Conservation (phyloP, 2,113 vertebrate species). For the Trochalopteron elliotii region DNA sequence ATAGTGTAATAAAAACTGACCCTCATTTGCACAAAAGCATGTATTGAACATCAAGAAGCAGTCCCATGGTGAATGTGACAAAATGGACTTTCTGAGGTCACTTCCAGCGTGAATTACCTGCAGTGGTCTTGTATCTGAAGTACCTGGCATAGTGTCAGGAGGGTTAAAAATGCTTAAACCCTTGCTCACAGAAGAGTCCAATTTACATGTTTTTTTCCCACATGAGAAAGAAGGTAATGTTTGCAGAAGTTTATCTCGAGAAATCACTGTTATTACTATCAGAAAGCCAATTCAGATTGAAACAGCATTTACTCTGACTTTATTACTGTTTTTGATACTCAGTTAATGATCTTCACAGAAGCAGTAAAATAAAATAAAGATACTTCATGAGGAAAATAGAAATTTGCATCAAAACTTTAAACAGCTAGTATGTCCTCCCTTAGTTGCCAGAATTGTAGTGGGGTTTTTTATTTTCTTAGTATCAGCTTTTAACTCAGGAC, state of each 20-base stretch:
- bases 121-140: not conserved
- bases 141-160: not conserved
- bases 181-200: not conserved
- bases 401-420: not conserved
- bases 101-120: not conserved
- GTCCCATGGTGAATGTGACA: fast-evolving
- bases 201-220: not conserved
- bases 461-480: not conserved
- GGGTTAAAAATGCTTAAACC: not conserved
- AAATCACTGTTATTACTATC: not conserved
- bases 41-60: not conserved
- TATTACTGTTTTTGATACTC: not conserved
- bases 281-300: not conserved
- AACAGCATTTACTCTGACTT: not conserved
- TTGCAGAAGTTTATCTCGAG: not conserved
- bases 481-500: not conserved
- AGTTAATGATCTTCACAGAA: not conserved
- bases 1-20: not conserved
- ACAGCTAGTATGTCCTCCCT: not conserved
- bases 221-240: not conserved
- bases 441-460: not conserved
- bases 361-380: not conserved
- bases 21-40: not conserved
- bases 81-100: not conserved
- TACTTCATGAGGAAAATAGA: not conserved